Evolutionary conservation across 1,140 invertebrate genomes (phyloP).

Genomic region (Trichomalopsis sarcophagae): DNA sequence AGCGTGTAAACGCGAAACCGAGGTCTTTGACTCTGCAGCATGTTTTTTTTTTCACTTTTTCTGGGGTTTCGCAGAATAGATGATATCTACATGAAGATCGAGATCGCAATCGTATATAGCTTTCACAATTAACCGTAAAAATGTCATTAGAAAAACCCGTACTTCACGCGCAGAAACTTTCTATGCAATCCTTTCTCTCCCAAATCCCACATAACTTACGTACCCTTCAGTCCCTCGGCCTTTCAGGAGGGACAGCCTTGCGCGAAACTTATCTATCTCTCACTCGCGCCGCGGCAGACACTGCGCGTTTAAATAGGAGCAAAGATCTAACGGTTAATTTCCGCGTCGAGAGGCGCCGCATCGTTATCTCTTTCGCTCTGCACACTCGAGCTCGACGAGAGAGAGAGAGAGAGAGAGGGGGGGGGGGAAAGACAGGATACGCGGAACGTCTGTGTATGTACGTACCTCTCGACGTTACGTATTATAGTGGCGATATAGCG

Average conservation of each 20-base stretch:
- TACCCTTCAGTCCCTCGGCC: neutral
- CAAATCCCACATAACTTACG: neutral
- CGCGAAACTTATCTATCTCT: slow-evolving; percentile 54
- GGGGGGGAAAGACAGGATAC: neutral
- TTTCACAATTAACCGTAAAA: neutral
- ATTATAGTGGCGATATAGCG: neutral
- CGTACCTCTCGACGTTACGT: neutral
- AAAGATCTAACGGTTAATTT: slow-evolving; percentile 75
- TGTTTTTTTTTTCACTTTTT: no score
- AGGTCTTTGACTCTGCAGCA: no score
- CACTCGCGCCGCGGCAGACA: slow-evolving; percentile 19
- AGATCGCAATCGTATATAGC: neutral
- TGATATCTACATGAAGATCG: neutral
- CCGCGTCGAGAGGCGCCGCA: slow-evolving; percentile 68
- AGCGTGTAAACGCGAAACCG: no score
- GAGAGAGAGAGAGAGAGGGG: neutral
- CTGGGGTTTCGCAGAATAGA: no score
- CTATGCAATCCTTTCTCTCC: neutral
- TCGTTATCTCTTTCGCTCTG: neutral
- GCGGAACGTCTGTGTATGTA: neutral
- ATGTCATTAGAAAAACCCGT: neutral
- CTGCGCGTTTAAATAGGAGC: slow-evolving; percentile 71
- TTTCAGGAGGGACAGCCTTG: neutral
- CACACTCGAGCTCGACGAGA: neutral
- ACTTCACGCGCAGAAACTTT: neutral